Base-by-base conservation (phyloP, 2,113 vertebrate genomes). In the Chionomys nivalis region DNA sequence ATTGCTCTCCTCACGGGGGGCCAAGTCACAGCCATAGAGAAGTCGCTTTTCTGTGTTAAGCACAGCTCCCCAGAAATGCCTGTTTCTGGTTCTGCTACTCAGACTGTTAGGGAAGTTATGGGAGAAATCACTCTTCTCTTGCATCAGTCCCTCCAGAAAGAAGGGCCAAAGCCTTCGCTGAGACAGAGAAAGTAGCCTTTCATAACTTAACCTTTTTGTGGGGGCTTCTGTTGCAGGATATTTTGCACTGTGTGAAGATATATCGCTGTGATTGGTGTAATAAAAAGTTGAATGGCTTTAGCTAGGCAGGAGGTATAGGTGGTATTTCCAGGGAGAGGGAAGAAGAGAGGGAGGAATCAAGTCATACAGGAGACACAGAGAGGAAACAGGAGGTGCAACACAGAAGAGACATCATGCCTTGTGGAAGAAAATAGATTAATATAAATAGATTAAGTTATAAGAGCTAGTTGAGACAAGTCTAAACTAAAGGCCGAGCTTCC, bases 141-240 rank as follows among this genome's bases (percentile, higher is more conserved):
- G n/a, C 23, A 16, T 85, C 72, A 49, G 44, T 26, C 0, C 49
- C 72, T 94, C 8, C 28, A 70, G 70, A 65, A 81, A 39, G 13
- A 95, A 96, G 85, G 68, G 65, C 36, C 79, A 39, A 63, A 86
- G 9, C 28, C 26, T 81, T 93, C 42, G 72, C 44, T n/a, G 61
- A 12, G 58, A n/a, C 42, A 44, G 55, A 92, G 68, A 89, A 83
- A 52, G 49, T 47, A 33, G 52, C 65, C 65, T 86, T 92, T 92
- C 87, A 73, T 55, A 78, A 33, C 28, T 31, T 0, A 73, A 79
- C 52, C 70, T 89, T 17, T 72, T n/a, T 44, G 86, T 42, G 92
- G 61, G 26, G 86, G 66, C 94, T 97, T 93, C 94, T 92, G 70
- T 72, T 72, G 36, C 23, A 19, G n/a, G n/a, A 21, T 73, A 10